phyloP scores from a whole-genome alignment of 2,797 vertebrate genomes.

The Anomalospiza imberbis region DNA sequence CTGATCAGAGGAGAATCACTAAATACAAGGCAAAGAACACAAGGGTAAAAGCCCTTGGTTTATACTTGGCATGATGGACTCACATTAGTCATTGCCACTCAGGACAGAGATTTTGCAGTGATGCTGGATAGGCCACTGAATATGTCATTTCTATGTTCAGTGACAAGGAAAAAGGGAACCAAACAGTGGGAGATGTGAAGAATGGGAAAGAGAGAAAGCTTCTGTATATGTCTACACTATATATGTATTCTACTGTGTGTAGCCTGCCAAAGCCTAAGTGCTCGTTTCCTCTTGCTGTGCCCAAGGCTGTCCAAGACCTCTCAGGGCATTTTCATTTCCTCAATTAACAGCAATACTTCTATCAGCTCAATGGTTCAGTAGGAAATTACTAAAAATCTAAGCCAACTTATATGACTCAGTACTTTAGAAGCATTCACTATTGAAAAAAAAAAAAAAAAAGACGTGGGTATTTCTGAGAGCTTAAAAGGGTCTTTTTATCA shows the following conservation, averaged over 20 bases:
- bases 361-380: neutral
- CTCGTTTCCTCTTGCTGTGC: neutral
- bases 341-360: neutral
- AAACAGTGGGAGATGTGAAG: neutral
- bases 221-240: neutral
- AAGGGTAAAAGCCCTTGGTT: neutral
- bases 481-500: neutral
- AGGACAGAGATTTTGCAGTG: neutral
- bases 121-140: neutral
- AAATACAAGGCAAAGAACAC: neutral
- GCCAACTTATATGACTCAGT: accelerated
- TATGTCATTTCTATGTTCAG: neutral
- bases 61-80: neutral
- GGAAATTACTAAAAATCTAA: neutral
- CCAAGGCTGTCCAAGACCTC: neutral
- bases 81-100: neutral
- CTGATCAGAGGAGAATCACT: neutral
- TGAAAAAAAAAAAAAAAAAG: neutral
- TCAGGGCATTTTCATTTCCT: neutral
- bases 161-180: neutral
- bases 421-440: neutral
- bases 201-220: neutral
- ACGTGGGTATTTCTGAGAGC: accelerated
- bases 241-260: neutral
- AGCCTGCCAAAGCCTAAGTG: neutral